Percentiles rank a stretch among this genome's conserved stretches.
These are phyloP conservation scores for Numenius arquata DNA, from an alignment of 2,113 vertebrate genomes.

Conservation along the genomic window DNA sequence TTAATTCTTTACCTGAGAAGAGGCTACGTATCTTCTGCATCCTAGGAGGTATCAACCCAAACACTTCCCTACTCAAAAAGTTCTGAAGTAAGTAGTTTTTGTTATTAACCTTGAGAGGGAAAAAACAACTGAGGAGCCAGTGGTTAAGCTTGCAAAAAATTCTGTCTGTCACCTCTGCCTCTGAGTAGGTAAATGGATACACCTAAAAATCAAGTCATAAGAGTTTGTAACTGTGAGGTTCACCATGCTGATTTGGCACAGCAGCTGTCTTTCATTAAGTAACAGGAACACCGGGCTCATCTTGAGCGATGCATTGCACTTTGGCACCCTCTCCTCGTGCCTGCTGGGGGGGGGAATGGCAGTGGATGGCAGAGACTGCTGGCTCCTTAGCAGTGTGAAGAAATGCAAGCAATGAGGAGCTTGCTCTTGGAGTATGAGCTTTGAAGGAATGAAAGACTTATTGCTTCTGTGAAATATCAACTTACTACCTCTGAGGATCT, in stretches of 20 bases:
- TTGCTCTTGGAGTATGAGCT: neutral
- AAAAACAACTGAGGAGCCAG: neutral
- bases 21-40: neutral
- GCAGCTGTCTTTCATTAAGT: neutral
- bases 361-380: neutral
- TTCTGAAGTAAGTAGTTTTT: neutral
- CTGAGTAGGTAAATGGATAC: neutral
- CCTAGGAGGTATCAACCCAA: neutral
- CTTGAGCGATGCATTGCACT: neutral
- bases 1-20: neutral
- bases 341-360: neutral
- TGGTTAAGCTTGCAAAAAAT: neutral
- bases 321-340: neutral
- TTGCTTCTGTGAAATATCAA: neutral
- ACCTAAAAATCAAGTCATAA: neutral
- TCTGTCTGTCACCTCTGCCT: neutral
- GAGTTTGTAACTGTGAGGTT: neutral
- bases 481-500: fast-evolving
- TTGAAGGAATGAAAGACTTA: neutral
- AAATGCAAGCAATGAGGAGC: neutral
- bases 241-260: neutral
- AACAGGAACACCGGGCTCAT: neutral
- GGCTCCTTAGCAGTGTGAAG: neutral
- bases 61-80: neutral
- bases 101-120: neutral